Base-by-base conservation (phyloP, 2,113 vertebrate genomes). In the Microcebus lehilahytsara region DNA sequence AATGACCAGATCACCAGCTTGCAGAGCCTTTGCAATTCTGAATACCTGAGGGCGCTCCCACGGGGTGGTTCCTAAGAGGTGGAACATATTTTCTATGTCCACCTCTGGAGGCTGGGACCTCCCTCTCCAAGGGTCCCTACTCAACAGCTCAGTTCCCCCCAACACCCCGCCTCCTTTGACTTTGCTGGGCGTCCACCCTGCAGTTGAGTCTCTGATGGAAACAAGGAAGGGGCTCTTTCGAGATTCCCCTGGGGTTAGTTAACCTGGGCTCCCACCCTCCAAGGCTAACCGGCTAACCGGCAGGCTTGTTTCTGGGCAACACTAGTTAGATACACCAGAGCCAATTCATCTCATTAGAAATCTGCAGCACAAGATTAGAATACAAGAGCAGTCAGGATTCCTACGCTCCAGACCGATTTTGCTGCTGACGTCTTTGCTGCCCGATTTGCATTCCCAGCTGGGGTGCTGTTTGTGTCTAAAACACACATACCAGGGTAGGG, bases 341-440 rank as follows among this genome's bases (percentile, higher is more conserved):
- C 22, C 49, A 5, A 20, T 64, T 64, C 30, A 4, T 60, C 51
- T 56, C 1, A 3, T 34, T 60, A 32, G 58, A 46, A 34, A 23
- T 23, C 53, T 40, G 74, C 46, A 4, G 67, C 81, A 30, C 27
- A 0, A 9, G 78, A 46, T 89, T 74, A 75, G 85, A 56, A 92
- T 27, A 37, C 1, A 0, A 81, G 71, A 74, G 42, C 0, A 0
- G 1, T 88, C 80, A 51, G 88, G 64, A 53, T n/a, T 40, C 49
- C 72, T 78, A 30, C 40, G 16, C 40, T 66, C 86, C 93, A 37
- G 67, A 22, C 91, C 3, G 53, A 78, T 56, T 1, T 6, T 3
- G 34, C 75, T 17, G 80, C 85, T 85, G 96, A 85, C 40, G 67
- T n/a, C 67, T 25, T 72, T 37, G 87, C 85, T 78, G 40, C 81